These are phyloP conservation scores for Neogale vison DNA, from an alignment of 2,113 vertebrate species.

Conservation along the genomic window DNA sequence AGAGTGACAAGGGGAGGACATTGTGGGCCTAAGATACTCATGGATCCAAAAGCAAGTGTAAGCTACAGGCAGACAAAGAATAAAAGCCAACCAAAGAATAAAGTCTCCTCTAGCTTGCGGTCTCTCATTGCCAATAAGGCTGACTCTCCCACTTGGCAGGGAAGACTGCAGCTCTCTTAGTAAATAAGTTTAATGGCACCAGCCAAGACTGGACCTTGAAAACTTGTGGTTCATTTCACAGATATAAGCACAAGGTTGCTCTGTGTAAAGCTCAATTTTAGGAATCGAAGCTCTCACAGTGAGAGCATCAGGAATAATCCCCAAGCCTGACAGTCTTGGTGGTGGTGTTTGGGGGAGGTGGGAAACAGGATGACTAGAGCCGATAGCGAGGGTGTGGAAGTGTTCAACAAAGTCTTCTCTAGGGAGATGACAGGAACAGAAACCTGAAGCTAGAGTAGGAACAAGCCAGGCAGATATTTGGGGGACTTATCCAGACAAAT, in stretches of 20 bases:
- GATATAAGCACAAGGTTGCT: not conserved
- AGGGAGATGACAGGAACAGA: not conserved
- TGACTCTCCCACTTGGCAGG: not conserved
- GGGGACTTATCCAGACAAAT: not conserved
- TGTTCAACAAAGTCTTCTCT: not conserved
- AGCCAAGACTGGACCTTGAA: not conserved
- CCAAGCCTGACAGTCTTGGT: not conserved
- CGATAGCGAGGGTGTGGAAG: not conserved
- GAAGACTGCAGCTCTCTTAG: not conserved
- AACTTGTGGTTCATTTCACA: not conserved
- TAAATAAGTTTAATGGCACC: not conserved
- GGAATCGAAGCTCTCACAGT: not conserved
- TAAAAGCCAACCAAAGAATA: constrained; percentile 67
- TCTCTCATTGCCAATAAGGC: constrained; percentile 45
- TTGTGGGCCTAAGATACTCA: constrained; percentile 51
- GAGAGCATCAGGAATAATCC: not conserved
- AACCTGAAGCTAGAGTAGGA: not conserved
- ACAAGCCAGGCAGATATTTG: too few relatives aligned
- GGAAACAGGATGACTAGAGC: not conserved
- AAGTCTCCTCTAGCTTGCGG: constrained; percentile 63
- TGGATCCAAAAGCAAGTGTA: constrained; percentile 70
- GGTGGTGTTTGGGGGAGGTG: too few relatives aligned
- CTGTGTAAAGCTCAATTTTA: not conserved
- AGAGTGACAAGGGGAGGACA: constrained; percentile 64
- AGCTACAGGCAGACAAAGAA: constrained; percentile 52